These are phyloP conservation scores for Leptopilina syphax DNA, from an alignment of 2,888 invertebrate genomes.

Conservation along the genomic window DNA sequence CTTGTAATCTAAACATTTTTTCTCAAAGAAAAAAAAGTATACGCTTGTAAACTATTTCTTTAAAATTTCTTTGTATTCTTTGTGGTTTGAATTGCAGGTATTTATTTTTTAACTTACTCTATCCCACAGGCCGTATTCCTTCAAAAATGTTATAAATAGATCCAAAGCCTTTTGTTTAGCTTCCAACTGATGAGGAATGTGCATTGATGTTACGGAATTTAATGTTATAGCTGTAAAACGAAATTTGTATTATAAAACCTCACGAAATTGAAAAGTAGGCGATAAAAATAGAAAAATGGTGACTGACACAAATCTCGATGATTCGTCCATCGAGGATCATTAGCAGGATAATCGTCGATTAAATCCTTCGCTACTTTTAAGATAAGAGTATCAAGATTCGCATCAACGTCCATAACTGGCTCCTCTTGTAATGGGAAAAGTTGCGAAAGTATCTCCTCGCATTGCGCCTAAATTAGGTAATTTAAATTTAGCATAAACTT, in stretches of 20 bases:
- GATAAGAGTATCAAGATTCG: conserved; percentile 81
- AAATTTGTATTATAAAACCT: conserved; percentile 14
- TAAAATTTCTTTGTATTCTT: background rate
- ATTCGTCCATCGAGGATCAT: conserved; percentile 89
- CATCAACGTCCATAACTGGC: conserved; percentile 76
- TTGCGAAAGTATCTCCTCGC: conserved; percentile 77
- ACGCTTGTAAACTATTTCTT: too few relatives aligned
- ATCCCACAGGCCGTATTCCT: conserved; percentile 83
- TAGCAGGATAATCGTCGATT: conserved; percentile 91
- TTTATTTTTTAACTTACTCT: conserved; percentile 76
- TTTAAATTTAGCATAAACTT: too few relatives aligned
- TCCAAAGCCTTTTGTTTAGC: conserved; percentile 91
- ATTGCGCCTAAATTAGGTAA: conserved; percentile 70
- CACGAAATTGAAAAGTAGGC: background rate
- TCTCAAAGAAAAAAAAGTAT: too few relatives aligned
- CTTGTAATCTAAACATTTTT: background rate
- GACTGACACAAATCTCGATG: conserved; percentile 71
- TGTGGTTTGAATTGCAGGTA: background rate
- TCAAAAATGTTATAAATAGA: conserved; percentile 87
- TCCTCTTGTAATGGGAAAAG: conserved; percentile 77
- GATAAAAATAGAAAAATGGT: conserved; percentile 36
- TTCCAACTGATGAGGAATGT: conserved; percentile 89
- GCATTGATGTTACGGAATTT: conserved; percentile 82
- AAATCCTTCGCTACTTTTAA: conserved; percentile 85
- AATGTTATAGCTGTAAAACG: conserved; percentile 69